Evolutionary conservation across 2,113 vertebrate species (phyloP), one percentile per base, ranked within the genome.

Genomic region (Saguinus midas): DNA sequence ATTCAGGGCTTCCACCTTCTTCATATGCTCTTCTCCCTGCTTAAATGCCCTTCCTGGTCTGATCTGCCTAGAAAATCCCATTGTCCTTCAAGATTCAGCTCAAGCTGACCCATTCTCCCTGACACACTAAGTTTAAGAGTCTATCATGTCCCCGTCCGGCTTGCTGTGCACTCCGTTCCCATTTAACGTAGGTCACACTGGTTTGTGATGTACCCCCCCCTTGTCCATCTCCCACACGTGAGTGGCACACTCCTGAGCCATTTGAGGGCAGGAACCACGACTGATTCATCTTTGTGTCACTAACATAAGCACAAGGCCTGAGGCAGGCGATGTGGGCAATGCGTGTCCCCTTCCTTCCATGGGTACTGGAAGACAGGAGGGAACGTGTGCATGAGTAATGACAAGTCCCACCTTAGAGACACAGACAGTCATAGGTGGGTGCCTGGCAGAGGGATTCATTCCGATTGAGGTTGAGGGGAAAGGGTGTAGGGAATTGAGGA

Each of bases 121-220:
- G 27, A 70, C 23, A 6, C 13, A 32, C 3, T 16, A 6, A 61
- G 5, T 25, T n/a, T 45, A 12, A 1, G 4, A 68, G 13, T 6
- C 40, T 8, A 1, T 35, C 7, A 0, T 0, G 1, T 11, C 1
- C 40, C 3, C 27, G 37, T 1, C 2, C 45, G 40, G 1, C 35
- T 72, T 32, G 61, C 52, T 55, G 40, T 43, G 27, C 6, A 3
- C 70, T 78, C 18, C 23, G n/a, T 43, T 48, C 72, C 21, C 57
- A 1, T 6, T n/a, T 11, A 70, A 75, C 18, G 13, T 18, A 14
- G 6, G 0, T 21, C 43, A 6, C 3, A 25, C 16, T 3, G 1
- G 25, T 66, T n/a, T 6, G 4, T 76, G 8, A 43, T 64, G 48
- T 14, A 13, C n/a, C 48, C 45, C 85, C 55, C 12, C 0, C 43